phyloP scores from a whole-genome alignment of 2,113 vertebrate genomes.

The Gracilinanus agilis region DNA sequence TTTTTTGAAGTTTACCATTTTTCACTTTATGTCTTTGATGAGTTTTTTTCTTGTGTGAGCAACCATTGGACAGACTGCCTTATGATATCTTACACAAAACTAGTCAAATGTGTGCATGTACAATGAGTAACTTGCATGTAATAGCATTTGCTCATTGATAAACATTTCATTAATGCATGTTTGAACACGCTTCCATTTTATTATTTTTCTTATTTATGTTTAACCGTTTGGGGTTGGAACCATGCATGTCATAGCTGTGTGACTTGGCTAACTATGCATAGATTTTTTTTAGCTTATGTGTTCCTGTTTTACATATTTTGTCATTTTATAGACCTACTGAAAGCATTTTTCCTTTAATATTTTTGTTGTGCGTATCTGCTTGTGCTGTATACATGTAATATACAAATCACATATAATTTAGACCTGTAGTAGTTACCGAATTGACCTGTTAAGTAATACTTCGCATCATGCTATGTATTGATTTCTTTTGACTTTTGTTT shows the following conservation, averaged over 20 bases:
- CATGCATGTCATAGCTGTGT: neutral
- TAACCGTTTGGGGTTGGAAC: neutral
- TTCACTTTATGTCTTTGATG: too few relatives aligned
- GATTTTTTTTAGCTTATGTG: neutral
- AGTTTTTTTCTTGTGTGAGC: too few relatives aligned
- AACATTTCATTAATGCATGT: neutral
- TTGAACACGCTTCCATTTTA: neutral
- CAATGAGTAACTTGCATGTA: neutral
- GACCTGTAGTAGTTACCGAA: neutral
- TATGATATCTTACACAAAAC: neutral
- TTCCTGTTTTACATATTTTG: neutral
- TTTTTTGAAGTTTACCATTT: too few relatives aligned
- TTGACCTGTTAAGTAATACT: neutral
- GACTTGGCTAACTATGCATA: neutral
- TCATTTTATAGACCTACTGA: neutral
- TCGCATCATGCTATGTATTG: neutral
- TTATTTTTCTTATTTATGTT: neutral
- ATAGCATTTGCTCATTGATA: neutral
- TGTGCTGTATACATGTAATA: neutral
- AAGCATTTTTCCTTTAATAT: neutral
- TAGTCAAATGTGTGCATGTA: neutral
- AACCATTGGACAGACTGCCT: neutral
- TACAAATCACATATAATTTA: neutral
- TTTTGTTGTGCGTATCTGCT: neutral
- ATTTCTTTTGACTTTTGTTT: too few relatives aligned